Base-by-base conservation (phyloP, 2,797 vertebrate genomes). In the Dipus sagitta region DNA sequence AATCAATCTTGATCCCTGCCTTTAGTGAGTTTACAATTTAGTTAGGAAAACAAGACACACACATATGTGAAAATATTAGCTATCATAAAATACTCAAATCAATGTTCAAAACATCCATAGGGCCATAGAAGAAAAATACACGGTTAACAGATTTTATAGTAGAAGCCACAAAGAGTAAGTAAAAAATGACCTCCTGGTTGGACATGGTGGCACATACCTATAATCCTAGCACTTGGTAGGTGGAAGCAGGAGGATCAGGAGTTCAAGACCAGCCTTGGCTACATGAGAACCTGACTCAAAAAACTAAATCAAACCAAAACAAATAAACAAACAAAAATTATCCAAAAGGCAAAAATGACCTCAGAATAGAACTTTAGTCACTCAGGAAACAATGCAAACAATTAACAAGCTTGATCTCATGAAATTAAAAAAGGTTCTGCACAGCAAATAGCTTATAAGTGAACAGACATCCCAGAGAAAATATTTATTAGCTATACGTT, bases 41-140 rank as follows among this genome's bases (percentile, higher is more conserved):
- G 34, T n/a, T 71, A 24, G 47, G 17, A 90, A 96, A 78, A 52
- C n/a, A 68, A 58, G 32, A 58, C 14, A 86, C 15, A 83, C 2
- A 76, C 65, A 90, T 30, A 14, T 47, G 17, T 54, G 76, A 84
- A 95, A 86, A 89, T 28, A 26, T 0, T 88, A 88, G 28, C n/a
- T 58, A 85, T 71, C 54, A 38, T 68, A 76, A 83, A 26, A 52
- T 62, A 52, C 38, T 78, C 65, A 83, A n/a, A 42, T 82, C 64
- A 75, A 60, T 85, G 14, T 81, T 92, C 77, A 71, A 85, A 91
- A 65, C 2, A 91, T 34, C 64, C 34, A 87, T 52, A 75, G 88
- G 84, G 17, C 28, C 23, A 23, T 2, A 74, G 58, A 13, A 30
- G 76, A 38, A 91, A 92, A 70, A 84, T 34, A 68, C 20, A 54